phyloP scores from a whole-genome alignment of 1,140 invertebrate species.

The Rhagoletis pomonella region DNA sequence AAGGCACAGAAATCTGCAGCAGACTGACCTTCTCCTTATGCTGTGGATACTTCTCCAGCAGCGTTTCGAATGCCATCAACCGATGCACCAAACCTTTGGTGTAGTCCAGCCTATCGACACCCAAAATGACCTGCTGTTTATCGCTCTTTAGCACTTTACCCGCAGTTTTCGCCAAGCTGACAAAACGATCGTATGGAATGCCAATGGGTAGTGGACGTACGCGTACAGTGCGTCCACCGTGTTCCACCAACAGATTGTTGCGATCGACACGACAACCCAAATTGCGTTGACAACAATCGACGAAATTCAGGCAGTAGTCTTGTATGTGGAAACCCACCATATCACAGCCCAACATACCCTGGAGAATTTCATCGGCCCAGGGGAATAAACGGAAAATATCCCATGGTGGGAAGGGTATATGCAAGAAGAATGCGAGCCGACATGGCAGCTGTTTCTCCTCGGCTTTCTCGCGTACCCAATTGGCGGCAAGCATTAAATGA shows the following conservation, averaged over 20 bases:
- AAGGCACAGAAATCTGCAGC: constrained; percentile 91
- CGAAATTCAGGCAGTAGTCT: constrained; percentile 93
- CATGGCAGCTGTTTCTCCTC: constrained; percentile 86
- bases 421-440: constrained; percentile 92
- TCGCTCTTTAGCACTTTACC: constrained; percentile 80
- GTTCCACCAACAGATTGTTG: constrained; percentile 89
- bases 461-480: constrained; percentile 87
- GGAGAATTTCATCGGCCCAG: constrained; percentile 93
- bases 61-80: constrained; percentile 87
- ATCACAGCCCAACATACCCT: constrained; percentile 91
- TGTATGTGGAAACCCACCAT: constrained; percentile 95
- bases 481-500: constrained; percentile 92
- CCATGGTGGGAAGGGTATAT: constrained; percentile 95
- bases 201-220: constrained; percentile 90
- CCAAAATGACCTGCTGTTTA: constrained; percentile 85
- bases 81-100: constrained; percentile 92
- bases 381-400: constrained; percentile 92
- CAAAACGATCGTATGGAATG: constrained; percentile 91
- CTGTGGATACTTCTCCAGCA: constrained; percentile 90
- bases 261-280: constrained; percentile 91
- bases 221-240: constrained; percentile 88
- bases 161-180: constrained; percentile 85
- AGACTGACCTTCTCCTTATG: constrained; percentile 89
- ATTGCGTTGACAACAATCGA: constrained; percentile 91
- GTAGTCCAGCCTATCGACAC: constrained; percentile 92